phyloP scores from a whole-genome alignment of 2,113 vertebrate species.

The Colossoma macropomum region DNA sequence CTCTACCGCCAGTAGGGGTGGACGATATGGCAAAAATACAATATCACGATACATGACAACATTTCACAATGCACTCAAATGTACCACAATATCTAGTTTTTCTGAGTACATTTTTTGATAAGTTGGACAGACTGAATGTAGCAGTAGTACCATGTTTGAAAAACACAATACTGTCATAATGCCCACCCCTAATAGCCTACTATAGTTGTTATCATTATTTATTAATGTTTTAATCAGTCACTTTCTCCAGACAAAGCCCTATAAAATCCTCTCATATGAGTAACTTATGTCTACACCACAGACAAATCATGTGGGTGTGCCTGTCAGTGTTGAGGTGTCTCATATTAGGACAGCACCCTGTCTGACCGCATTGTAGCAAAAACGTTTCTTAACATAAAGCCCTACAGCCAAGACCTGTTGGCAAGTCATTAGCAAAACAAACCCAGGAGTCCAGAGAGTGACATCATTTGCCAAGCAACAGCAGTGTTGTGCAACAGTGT shows the following conservation, averaged over 20 bases:
- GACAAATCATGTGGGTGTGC: conserved; percentile 41
- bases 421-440: conserved; percentile 1
- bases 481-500: conserved; percentile 1
- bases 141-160: too few species aligned
- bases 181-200: too few species aligned
- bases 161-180: too few species aligned
- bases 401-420: background rate
- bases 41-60: too few species aligned
- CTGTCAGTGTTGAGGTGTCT: background rate
- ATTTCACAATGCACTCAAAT: too few species aligned
- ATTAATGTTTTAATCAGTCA: background rate
- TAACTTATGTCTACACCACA: conserved; percentile 13
- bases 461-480: conserved; percentile 26
- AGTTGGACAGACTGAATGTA: too few species aligned
- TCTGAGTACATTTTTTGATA: too few species aligned
- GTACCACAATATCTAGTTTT: too few species aligned
- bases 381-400: background rate
- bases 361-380: background rate
- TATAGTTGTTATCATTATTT: too few species aligned
- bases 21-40: too few species aligned
- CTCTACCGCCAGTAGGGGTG: too few species aligned
- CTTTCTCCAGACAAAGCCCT: conserved; percentile 11
- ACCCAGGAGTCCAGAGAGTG: conserved; percentile 7
- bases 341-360: background rate
- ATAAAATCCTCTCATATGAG: background rate